A percentile compares a stretch with the other conserved stretches of the same genome.
Conservation (phyloP, 2,797 vertebrate species). For the Pseudochirops corinnae region DNA sequence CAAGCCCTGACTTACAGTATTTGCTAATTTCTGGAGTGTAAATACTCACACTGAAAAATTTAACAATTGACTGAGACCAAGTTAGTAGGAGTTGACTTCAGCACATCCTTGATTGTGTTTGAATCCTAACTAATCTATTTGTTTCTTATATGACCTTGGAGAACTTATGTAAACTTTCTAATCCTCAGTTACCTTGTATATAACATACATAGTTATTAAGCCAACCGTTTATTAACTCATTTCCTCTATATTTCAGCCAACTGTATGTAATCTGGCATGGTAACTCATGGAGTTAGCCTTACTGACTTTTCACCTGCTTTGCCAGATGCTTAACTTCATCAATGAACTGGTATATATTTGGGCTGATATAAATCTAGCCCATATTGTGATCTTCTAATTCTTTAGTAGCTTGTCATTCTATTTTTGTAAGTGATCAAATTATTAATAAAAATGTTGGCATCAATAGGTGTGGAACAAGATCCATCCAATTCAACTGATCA, state of each 20-base stretch:
- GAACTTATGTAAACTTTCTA: not conserved
- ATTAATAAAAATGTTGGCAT: not conserved
- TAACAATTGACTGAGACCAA: not conserved
- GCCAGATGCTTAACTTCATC: not conserved
- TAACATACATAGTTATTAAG: not conserved
- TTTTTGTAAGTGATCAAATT: not conserved
- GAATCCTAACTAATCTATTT: not conserved
- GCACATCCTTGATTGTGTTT: not conserved
- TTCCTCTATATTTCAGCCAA: not conserved
- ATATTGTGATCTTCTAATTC: not conserved
- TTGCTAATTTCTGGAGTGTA: not conserved
- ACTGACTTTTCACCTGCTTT: not conserved
- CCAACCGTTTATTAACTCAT: not conserved
- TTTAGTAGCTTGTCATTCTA: not conserved
- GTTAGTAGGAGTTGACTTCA: not conserved
- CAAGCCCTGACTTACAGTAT: not conserved
- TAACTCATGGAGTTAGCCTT: not conserved
- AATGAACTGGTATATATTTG: not conserved
- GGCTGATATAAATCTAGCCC: not conserved
- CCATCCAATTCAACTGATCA: not conserved
- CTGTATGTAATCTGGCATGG: not conserved
- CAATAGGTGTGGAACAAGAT: not conserved
- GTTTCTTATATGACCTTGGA: not conserved
- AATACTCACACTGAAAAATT: not conserved
- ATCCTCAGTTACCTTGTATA: not conserved